Evolutionary conservation across 2,888 invertebrate species (phyloP).

Genomic region (Drosophila lutescens): DNA sequence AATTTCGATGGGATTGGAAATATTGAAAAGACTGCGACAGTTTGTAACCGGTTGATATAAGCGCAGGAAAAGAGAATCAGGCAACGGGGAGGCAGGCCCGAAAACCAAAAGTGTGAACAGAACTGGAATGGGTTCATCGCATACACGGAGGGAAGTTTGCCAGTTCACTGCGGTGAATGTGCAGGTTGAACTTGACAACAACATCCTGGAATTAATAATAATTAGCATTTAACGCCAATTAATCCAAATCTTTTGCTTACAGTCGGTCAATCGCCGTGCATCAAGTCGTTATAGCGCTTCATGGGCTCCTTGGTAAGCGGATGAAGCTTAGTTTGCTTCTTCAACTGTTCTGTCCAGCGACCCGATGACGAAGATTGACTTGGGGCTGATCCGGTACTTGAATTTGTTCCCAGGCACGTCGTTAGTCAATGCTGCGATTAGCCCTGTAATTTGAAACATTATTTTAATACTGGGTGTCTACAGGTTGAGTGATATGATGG

Average conservation of each 20-base stretch:
- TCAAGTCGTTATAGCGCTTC: conserved; percentile 86
- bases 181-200: conserved; percentile 85
- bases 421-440: conserved; percentile 66
- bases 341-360: conserved; percentile 57
- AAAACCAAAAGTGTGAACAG: no score
- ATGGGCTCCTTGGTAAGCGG: conserved; percentile 89
- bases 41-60: no score
- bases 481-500: not conserved
- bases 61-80: no score
- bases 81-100: no score
- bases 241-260: conserved; percentile 76
- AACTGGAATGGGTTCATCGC: no score
- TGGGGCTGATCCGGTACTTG: conserved; percentile 81
- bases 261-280: conserved; percentile 86
- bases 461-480: not conserved
- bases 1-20: no score
- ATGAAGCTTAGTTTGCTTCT: conserved; percentile 86
- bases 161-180: conserved; percentile 89
- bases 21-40: no score
- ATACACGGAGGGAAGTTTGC: no score
- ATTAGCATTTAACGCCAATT: no score
- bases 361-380: conserved; percentile 68
- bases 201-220: conserved; percentile 65
- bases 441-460: conserved; percentile 54
- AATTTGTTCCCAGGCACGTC: no score